Evolutionary conservation across 2,797 vertebrate species (phyloP).

Genomic region (Setipinna tenuifilis): DNA sequence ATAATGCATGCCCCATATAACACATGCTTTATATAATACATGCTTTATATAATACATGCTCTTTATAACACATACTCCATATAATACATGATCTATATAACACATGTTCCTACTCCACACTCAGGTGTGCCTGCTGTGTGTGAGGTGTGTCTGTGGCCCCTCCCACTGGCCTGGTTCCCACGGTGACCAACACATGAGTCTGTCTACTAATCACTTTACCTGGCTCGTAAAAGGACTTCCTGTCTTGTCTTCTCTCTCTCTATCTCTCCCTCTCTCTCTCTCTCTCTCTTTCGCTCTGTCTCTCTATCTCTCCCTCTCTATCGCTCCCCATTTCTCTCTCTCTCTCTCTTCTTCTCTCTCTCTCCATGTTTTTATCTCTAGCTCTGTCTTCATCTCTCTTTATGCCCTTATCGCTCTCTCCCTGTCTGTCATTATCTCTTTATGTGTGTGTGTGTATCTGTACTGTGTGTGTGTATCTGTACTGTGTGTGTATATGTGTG

Average conservation of each 20-base stretch:
- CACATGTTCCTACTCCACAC: no score
- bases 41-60: no score
- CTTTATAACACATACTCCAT: no score
- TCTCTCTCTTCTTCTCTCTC: not conserved
- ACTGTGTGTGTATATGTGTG: not conserved
- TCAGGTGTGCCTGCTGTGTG: no score
- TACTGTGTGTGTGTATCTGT: no score
- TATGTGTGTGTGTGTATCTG: no score
- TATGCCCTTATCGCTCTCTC: not conserved
- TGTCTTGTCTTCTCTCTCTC: not conserved
- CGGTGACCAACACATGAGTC: not conserved
- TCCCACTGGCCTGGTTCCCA: not conserved
- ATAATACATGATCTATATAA: no score
- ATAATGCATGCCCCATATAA: no score
- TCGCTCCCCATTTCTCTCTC: not conserved
- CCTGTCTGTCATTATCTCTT: constrained; percentile 3
- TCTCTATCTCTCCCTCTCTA: no score
- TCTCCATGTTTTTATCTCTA: not conserved
- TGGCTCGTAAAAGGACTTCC: not conserved
- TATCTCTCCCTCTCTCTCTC: not conserved
- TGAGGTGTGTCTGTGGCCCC: not conserved
- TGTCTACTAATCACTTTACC: not conserved
- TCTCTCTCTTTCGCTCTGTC: no score
- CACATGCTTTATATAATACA: no score
- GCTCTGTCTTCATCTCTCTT: no score